Base-by-base conservation (phyloP, 2,888 invertebrate species). In the Sarcophaga caerulescens region DNA sequence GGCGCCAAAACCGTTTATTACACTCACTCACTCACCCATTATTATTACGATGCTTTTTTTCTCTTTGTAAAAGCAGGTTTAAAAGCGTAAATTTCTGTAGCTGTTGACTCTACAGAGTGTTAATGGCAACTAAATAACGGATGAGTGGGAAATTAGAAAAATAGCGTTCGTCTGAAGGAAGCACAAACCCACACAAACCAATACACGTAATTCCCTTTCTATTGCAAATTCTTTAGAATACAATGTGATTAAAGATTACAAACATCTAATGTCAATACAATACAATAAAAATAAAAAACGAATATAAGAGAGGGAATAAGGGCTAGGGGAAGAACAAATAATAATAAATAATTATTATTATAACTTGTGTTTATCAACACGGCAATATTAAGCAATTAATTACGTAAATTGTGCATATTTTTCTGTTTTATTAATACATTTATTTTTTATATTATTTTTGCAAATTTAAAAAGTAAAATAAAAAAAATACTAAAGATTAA, bases 121-220 rank as follows among this genome's bases (percentile, higher is more conserved):
- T 77, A 66, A 81, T 52, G 74, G 47, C 84, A 81, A 86, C 86
- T 86, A 62, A 86, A 12, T 10, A 52, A 84, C 63, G 44, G 63
- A 69, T 74, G 83, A 47, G 5, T 62, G 45, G 45, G 19, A 78
- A 79, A 47, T 60, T 65, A 47, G 59, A 60, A 82, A 52, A 81
- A 69, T 23, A 66, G 59, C 45, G 19, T n/a, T 65, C 44, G 23
- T 17, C 63, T 57, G 19, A 69, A 74, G n/a, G 6, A 47, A 60
- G 21, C 47, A 74, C 19, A n/a, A 60, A 60, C 14, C 57, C 57
- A 69, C 45, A 62, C 12, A 45, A 8, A 19, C 44, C 12, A 35
- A 45, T 6, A 35, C 3, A 65, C 11, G 23, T 35, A 62, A 63
- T 59, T 63, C n/a, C 23, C 47, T 84, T 63, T 8, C 10, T 69